Base-by-base conservation (phyloP, 2,113 vertebrate species). In the Eleginops maclovinus region DNA sequence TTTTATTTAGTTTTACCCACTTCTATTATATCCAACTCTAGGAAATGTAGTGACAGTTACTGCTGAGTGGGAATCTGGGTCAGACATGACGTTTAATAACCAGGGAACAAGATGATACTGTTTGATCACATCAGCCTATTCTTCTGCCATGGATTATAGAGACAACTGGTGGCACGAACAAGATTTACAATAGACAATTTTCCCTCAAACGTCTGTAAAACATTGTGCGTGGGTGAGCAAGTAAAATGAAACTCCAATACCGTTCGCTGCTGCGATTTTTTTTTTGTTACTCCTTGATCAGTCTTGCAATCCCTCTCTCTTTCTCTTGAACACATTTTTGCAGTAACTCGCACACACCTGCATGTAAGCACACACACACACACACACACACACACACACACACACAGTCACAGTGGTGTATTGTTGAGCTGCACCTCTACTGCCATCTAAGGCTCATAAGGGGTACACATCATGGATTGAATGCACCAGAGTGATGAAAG, bases 371-470 rank as follows among this genome's bases (percentile, higher is more conserved):
- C 65, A 26, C 21, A 0, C 62, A 54, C 65, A 61, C 17, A 67
- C 2, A 11, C 44, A n/a, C 51, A 24, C 62, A 54, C 65, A 61
- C 17, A 67, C n/a, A n/a, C 22, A 44, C 65, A 26, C 21, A 0
- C 62, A 54, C 65, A 61, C 17, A 67, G 3, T 15, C 44, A n/a
- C 51, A 24, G 21, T 4, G 21, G 55, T 26, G 6, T 16, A 56
- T 24, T 6, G 72, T 36, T 64, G 80, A 72, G 82, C 87, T 87
- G 88, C 72, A 63, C 51, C 83, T 90, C 84, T 84, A 92, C 92
- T 94, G 92, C 91, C 94, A 94, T 90, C 94, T 93, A 85, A 51
- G 91, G 94, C 72, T 79, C 17, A 2, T 7, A n/a, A 28, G 41
- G 36, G 72, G 65, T 81, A 71, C 55, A 54, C 10, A 13, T 73